Evolutionary conservation across 2,888 invertebrate genomes (phyloP).

Genomic region (Xanthorhoe designata): DNA sequence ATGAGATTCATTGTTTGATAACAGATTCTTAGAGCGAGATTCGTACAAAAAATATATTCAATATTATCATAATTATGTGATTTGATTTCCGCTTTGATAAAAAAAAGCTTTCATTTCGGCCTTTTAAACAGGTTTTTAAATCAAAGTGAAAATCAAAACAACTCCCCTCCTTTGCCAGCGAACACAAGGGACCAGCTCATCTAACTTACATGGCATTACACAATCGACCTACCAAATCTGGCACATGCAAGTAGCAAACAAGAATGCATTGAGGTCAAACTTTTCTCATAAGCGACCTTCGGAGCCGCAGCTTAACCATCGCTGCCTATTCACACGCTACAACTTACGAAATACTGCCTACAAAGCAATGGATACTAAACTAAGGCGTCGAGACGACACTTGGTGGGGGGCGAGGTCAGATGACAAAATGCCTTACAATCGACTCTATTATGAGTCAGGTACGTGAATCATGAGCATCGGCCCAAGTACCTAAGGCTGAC

Average conservation of each 20-base stretch:
- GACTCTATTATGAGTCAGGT: conserved; percentile 58
- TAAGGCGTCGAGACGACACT: conserved; percentile 59
- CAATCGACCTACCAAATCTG: conserved; percentile 53
- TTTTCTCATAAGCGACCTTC: conserved; percentile 72
- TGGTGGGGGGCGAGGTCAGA: conserved; percentile 69
- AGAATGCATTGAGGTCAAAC: conserved; percentile 66
- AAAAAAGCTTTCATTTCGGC: background rate
- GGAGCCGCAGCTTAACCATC: conserved; percentile 48
- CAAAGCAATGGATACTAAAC: conserved; percentile 60
- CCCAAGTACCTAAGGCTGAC: conserved; percentile 56
- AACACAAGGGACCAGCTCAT: conserved; percentile 31
- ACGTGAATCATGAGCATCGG: conserved; percentile 55
- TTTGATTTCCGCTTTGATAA: conserved; percentile 9
- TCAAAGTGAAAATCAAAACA: conserved; percentile 14
- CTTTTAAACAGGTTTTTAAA: background rate
- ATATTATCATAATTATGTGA: background rate
- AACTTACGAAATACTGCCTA: conserved; percentile 60
- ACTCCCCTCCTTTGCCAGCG: conserved; percentile 16
- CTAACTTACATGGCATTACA: conserved; percentile 41
- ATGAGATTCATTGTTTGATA: conserved; percentile 20
- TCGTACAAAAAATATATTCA: background rate
- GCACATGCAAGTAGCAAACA: conserved; percentile 54
- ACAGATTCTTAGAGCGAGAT: background rate
- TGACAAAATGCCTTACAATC: conserved; percentile 63
- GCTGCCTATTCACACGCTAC: conserved; percentile 53